phyloP scores from a whole-genome alignment of 2,113 vertebrate genomes.

The Oryzias woworae region DNA sequence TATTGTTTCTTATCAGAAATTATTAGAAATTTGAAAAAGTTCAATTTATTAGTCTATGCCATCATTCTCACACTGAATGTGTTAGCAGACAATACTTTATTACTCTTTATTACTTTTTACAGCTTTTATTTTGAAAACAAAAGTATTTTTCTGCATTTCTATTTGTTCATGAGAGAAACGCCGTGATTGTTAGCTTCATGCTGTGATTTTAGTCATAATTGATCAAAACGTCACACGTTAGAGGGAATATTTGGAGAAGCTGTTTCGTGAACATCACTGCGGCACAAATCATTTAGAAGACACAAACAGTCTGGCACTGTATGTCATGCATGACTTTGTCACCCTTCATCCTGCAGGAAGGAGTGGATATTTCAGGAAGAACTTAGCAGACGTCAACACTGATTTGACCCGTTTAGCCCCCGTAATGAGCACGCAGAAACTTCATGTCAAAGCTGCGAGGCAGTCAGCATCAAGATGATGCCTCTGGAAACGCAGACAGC shows the following conservation, averaged over 20 bases:
- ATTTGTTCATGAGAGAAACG: too few relatives aligned
- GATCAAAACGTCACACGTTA: background rate
- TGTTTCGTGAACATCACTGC: constrained; percentile 15
- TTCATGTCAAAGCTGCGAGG: constrained; percentile 5
- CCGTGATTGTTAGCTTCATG: background rate
- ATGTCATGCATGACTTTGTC: constrained; percentile 39
- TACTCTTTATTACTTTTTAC: too few relatives aligned
- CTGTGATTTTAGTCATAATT: constrained; percentile 8
- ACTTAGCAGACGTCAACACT: constrained; percentile 49
- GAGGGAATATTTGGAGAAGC: constrained; percentile 5
- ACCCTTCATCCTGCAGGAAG: constrained; percentile 43
- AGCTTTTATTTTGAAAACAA: background rate
- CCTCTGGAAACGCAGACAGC: constrained; percentile 8
- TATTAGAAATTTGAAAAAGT: too few relatives aligned
- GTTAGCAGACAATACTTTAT: too few relatives aligned
- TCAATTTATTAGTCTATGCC: too few relatives aligned
- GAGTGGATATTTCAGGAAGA: constrained; percentile 42
- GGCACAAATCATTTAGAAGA: constrained; percentile 15
- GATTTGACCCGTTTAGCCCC: constrained; percentile 34
- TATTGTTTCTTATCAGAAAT: too few relatives aligned
- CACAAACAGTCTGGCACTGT: constrained; percentile 24
- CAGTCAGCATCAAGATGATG: background rate
- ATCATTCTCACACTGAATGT: too few relatives aligned
- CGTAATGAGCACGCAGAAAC: constrained; percentile 13
- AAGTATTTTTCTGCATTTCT: too few relatives aligned